Percentiles rank a stretch among this genome's conserved stretches.
These are phyloP conservation scores for Brachynemurus nebulosus DNA, from an alignment of 2,888 invertebrate genomes.

Conservation along the genomic window DNA sequence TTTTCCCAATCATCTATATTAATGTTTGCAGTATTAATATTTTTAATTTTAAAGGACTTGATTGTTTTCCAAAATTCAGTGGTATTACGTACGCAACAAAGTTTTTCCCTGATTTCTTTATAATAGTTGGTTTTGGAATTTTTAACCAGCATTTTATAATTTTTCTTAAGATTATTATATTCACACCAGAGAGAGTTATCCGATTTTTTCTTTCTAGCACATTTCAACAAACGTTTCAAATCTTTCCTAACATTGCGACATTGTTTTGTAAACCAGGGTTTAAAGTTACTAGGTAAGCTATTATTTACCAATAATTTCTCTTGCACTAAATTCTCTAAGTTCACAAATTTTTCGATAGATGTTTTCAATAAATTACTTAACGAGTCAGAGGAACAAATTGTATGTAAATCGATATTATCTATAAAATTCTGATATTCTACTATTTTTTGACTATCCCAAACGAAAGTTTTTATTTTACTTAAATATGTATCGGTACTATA, in stretches of 20 bases:
- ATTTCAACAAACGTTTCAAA: background rate
- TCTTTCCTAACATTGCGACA: background rate
- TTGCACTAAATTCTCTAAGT: background rate
- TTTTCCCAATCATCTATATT: background rate
- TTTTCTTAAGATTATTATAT: background rate
- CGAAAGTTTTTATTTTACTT: background rate
- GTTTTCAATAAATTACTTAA: background rate
- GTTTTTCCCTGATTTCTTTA: background rate
- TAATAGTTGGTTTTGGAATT: background rate
- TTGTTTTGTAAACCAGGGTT: background rate
- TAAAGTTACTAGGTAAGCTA: background rate
- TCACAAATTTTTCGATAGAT: background rate
- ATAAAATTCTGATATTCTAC: background rate
- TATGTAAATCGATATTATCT: background rate
- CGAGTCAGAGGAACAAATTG: background rate
- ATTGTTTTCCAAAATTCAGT: background rate
- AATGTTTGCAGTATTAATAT: background rate
- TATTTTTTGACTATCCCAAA: background rate
- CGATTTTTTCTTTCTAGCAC: background rate
- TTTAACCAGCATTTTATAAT: background rate
- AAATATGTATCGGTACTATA: background rate
- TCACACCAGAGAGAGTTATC: background rate
- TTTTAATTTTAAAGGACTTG: background rate
- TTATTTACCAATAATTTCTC: background rate
- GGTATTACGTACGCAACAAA: background rate